Base-by-base conservation (phyloP, 1,140 invertebrate genomes). In the Idris sp. region DNA sequence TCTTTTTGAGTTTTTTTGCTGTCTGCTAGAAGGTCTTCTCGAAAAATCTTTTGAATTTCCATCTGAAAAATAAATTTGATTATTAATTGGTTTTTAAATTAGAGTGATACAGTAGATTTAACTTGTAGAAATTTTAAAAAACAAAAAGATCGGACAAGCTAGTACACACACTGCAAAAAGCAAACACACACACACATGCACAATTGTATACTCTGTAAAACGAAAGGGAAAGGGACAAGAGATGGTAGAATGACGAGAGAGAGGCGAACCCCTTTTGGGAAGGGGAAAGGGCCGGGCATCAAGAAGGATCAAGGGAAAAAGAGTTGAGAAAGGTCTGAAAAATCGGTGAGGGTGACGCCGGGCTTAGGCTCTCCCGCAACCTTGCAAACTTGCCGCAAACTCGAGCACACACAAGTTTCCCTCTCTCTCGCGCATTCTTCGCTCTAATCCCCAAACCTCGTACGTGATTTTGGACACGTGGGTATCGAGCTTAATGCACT, bases 251-350 rank as follows among this genome's bases (percentile, higher is more conserved):
- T 11, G 26, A 9, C 14, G 72, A 62, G 56, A 77, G 76, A 64
- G 72, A 56, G 61, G n/a, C 8, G 13, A n/a, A 11, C 56, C 30
- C 43, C 14, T 46, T 22, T 22, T 22, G 2, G 9, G 9, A 26
- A 43, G 5, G 41, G 69, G 48, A 69, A 72, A 65, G 65, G 56
- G 59, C 67, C 48, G 35, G 3, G 38, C 28, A 16, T n/a, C 73
- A 71, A 76, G 79, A 84, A 83, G 79, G 80, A 81, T 78, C 77
- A 84, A 82, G 80, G 79, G 81, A 84, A 84, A 85, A 85, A 86
- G 81, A 84, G 84, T 86, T 86, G 80, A 81, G 84, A 81, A 81
- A 85, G 84, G 84, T 86, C 84, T 83, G 79, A 79, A n/a, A n/a
- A 79, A 80, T 81, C 77, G 83, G 72, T 76, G 79, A 84, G 83